Base-by-base conservation (phyloP, 2,113 vertebrate species). In the Maccullochella peelii region DNA sequence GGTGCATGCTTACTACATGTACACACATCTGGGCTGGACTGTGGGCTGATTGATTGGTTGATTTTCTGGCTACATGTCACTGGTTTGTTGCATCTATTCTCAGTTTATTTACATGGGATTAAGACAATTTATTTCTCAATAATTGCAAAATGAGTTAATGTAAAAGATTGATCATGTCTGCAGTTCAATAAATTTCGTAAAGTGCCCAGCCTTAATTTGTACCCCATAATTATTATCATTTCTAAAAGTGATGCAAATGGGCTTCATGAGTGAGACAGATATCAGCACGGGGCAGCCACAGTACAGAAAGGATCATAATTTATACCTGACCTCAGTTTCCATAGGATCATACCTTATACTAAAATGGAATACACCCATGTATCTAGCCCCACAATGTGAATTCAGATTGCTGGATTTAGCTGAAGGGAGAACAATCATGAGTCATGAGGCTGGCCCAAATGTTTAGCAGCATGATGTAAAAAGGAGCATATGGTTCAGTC, bases 401-500 rank as follows among this genome's bases (percentile, higher is more conserved):
- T 72, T 40, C 36, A 49, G 50, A 50, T 58, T 33, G 27, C 55
- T 65, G 27, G 23, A 73, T 85, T 82, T 8, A 71, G 38, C 67
- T 49, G 42, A 80, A 77, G 59, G 77, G 25, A 54, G 18, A 54
- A 58, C 65, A 73, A 44, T 21, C 71, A 68, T 68, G 67, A 88
- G 80, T 90, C 88, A 91, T 79, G 74, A 90, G 77, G 79, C 61
- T 83, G 88, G 86, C 89, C 73, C 80, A 79, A 88, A 87, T 92
- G 83, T 90, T 89, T 38, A 71, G 52, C 83, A 87, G 83, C 77
- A 77, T 82, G 80, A 89, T 83, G 80, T 90, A 87, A 91, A 88
- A 86, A 57, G 80, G 79, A 89, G 71, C 91, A 90, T 92, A 91
- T 88, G 93, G 87, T 88, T 88, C 85, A 92, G 71, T 87, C 90